A percentile compares a stretch with the other conserved stretches of the same genome.
These are phyloP conservation scores for Cataglyphis livida DNA, from an alignment of 2,888 invertebrate genomes.

Conservation along the genomic window DNA sequence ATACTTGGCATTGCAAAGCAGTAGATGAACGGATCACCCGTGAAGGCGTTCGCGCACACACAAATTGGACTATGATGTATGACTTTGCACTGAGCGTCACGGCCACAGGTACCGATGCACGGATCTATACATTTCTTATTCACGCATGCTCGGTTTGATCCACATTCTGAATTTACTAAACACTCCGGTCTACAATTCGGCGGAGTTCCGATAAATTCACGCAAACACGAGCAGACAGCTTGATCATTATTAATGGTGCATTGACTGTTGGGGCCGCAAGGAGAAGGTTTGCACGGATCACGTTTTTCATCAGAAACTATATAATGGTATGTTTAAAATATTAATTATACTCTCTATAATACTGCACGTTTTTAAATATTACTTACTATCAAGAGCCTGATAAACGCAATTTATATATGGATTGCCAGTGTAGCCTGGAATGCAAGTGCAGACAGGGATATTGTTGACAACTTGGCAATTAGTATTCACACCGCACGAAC, in stretches of 20 bases:
- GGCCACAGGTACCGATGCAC: conserved; percentile 86
- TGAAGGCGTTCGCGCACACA: conserved; percentile 82
- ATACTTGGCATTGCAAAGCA: conserved; percentile 78
- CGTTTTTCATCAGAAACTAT: conserved; percentile 62
- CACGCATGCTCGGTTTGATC: conserved; percentile 86
- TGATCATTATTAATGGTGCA: conserved; percentile 85
- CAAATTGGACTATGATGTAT: conserved; percentile 87
- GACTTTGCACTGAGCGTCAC: conserved; percentile 86
- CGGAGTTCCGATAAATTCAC: conserved; percentile 85
- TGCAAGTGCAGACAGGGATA: conserved; percentile 92
- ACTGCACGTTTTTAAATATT: neutral
- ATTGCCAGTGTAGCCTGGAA: conserved; percentile 88
- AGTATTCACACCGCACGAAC: conserved; percentile 87
- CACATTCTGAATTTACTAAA: conserved; percentile 85
- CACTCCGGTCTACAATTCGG: conserved; percentile 86
- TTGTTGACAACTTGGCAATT: conserved; percentile 92
- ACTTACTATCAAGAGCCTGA: conserved; percentile 57
- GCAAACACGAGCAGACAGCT: conserved; percentile 85
- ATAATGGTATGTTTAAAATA: neutral
- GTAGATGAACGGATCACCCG: conserved; percentile 85
- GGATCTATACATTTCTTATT: conserved; percentile 87
- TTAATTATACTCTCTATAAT: neutral
- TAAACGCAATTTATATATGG: conserved; percentile 88
- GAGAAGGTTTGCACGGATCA: conserved; percentile 85
- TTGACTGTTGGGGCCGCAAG: conserved; percentile 86